Evolutionary conservation across 2,113 vertebrate genomes (phyloP).

Genomic region (Phaethornis superciliosus): DNA sequence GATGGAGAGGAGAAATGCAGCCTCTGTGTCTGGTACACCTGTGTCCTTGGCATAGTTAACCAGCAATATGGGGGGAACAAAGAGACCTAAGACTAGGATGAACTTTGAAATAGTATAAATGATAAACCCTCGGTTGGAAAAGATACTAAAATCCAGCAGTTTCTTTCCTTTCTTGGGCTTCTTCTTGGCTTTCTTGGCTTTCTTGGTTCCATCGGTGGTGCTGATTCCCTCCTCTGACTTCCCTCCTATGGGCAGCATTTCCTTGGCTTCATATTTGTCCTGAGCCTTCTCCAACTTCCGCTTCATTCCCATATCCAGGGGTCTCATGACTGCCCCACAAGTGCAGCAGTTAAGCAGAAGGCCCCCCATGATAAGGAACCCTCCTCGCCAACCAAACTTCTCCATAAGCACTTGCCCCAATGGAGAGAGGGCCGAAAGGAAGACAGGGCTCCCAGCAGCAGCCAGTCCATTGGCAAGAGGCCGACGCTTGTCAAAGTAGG

Average conservation of each 20-base stretch:
- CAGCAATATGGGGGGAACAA: slow-evolving; percentile 80
- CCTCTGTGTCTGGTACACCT: slow-evolving; percentile 77
- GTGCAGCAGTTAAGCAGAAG: slow-evolving; percentile 82
- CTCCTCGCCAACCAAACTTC: slow-evolving; percentile 81
- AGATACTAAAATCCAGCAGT: slow-evolving; percentile 80
- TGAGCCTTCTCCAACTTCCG: slow-evolving; percentile 9
- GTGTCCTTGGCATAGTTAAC: slow-evolving; percentile 84
- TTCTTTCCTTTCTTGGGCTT: slow-evolving; percentile 70
- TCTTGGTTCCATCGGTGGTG: slow-evolving; percentile 54
- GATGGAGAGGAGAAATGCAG: slow-evolving; percentile 81
- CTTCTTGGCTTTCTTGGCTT: slow-evolving; percentile 62
- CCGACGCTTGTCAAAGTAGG: slow-evolving; percentile 80
- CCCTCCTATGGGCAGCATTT: slow-evolving; percentile 64
- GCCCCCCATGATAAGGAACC: slow-evolving; percentile 83
- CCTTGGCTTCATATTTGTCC: slow-evolving; percentile 67
- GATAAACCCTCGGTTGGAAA: slow-evolving; percentile 74
- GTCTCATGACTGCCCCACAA: slow-evolving; percentile 81
- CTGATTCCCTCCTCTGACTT: slow-evolving; percentile 33
- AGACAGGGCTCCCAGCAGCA: slow-evolving; percentile 82
- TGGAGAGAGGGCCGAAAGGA: slow-evolving; percentile 79
- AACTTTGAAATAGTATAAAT: slow-evolving; percentile 80
- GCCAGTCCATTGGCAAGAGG: slow-evolving; percentile 83
- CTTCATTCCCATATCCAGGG: slow-evolving; percentile 57
- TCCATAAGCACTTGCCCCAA: slow-evolving; percentile 79
- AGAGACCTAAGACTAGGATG: slow-evolving; percentile 81